Evolutionary conservation across 2,888 invertebrate species (phyloP).

Genomic region (Lepidonotus clava): DNA sequence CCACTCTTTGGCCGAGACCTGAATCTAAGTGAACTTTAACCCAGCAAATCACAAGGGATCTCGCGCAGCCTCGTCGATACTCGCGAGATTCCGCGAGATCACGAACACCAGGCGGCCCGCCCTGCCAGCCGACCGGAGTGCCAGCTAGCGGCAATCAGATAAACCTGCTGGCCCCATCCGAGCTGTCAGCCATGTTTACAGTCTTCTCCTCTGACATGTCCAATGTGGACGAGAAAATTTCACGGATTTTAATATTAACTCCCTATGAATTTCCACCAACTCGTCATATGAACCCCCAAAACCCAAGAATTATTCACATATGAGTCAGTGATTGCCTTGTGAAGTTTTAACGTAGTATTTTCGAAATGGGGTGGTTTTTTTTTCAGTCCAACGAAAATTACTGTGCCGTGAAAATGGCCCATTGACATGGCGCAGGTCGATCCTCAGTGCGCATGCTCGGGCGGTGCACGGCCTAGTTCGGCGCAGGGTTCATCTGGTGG

Average conservation of each 20-base stretch:
- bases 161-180: too few species aligned
- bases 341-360: too few species aligned
- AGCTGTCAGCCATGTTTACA: not conserved
- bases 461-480: constrained; percentile 34
- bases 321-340: too few species aligned
- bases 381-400: too few species aligned
- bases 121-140: not conserved
- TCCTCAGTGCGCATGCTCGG: not conserved
- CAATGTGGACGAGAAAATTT: too few species aligned
- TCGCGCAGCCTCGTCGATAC: not conserved
- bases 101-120: not conserved
- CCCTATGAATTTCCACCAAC: too few species aligned
- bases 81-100: not conserved
- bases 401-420: too few species aligned
- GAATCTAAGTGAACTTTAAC: not conserved
- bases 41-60: constrained; percentile 21
- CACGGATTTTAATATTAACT: too few species aligned
- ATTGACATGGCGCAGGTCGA: too few species aligned
- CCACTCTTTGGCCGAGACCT: not conserved
- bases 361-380: too few species aligned
- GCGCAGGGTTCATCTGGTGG: constrained; percentile 36
- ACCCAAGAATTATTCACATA: too few species aligned
- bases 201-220: not conserved
- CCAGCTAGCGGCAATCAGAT: not conserved
- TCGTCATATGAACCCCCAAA: too few species aligned